A percentile compares a stretch with the other conserved stretches of the same genome.
These are phyloP conservation scores for Salvelinus sp. DNA, from an alignment of 2,113 vertebrate genomes.

Conservation along the genomic window DNA sequence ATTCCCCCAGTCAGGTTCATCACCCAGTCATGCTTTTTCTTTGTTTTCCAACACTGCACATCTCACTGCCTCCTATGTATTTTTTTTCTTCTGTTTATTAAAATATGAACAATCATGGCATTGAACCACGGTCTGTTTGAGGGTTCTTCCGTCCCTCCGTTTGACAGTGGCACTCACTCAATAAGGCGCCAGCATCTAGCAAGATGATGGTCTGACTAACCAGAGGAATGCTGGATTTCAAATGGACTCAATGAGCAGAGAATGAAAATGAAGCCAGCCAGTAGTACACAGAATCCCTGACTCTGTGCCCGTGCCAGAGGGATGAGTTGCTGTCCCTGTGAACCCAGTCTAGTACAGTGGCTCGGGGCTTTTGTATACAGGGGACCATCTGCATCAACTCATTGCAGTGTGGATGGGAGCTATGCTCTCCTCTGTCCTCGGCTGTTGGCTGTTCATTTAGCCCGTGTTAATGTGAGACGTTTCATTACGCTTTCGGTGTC, in stretches of 20 bases:
- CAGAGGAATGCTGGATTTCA: slow-evolving; percentile 40
- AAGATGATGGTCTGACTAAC: slow-evolving; percentile 56
- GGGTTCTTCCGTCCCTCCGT: neutral
- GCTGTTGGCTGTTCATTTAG: slow-evolving; percentile 67
- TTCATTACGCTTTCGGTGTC: slow-evolving; percentile 65
- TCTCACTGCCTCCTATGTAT: neutral
- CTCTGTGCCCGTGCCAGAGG: neutral
- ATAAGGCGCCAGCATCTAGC: slow-evolving; percentile 33
- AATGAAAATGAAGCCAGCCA: slow-evolving; percentile 47
- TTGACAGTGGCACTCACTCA: slow-evolving; percentile 45
- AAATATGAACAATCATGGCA: slow-evolving; percentile 27
- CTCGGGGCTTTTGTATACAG: slow-evolving; percentile 39
- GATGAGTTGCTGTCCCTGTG: slow-evolving; percentile 4
- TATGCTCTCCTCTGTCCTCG: neutral
- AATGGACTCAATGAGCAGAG: slow-evolving; percentile 64
- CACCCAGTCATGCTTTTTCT: slow-evolving; percentile 19
- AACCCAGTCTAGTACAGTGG: slow-evolving; percentile 29
- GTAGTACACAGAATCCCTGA: slow-evolving; percentile 26
- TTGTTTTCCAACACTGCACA: slow-evolving; percentile 27
- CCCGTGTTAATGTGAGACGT: slow-evolving; percentile 68
- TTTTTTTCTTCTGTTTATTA: slow-evolving; percentile 22
- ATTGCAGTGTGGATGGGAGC: slow-evolving; percentile 51
- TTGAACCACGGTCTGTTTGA: slow-evolving; percentile 43
- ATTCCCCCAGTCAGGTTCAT: slow-evolving; percentile 29
- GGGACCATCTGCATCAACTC: slow-evolving; percentile 56